Base-by-base conservation (phyloP, 30 jellyfish, hydroid and myxozoan genomes). In the Chironex yamaguchii region DNA sequence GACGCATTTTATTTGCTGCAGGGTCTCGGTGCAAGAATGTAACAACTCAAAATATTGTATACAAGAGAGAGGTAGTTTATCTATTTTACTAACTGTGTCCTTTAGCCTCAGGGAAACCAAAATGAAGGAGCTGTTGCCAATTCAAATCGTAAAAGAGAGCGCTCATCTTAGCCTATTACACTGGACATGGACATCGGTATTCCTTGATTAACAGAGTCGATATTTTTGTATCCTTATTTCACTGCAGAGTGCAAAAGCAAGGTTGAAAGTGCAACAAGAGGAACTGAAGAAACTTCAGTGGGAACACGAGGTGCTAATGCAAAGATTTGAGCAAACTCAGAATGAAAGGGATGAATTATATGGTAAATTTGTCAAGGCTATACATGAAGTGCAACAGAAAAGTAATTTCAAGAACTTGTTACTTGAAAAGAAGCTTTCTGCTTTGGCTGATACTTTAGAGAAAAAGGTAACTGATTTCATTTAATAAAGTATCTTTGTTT, bases 381-480 rank as follows among this genome's bases (percentile, higher is more conserved):
- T 94, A 28, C 99, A 94, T 31, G 99, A 94, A 62, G 99, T 94
- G n/a, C 99, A 94, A 50, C 99, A 94, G 81, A 94, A 94, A 66
- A 91, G 99, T 62, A 94, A 94, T 34, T 94, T 94, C 90, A 94
- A 94, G 88, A 94, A 94, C 68, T 68, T 94, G 76, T 87, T 94
- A 6, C 82, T 94, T 73, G 99, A 94, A 79, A 94, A 94, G 96
- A 94, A 94, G 67, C 66, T 94, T 28, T 30, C 84, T 34, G 91
- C 97, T 35, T 66, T 94, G 79, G 96, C 99, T 11, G 99, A 94
- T 34, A 94, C 96, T 1, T 65, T 94, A 24, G 99, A 94, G 74
- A 94, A 94, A 88, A 94, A 94, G 97, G 99, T 94, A 54, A 34
- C n/a, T n/a, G n/a, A n/a, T n/a, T n/a, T n/a, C n/a, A n/a, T n/a